Evolutionary conservation across 2,113 vertebrate species (phyloP).

Genomic region (Sarotherodon lohbergeri): DNA sequence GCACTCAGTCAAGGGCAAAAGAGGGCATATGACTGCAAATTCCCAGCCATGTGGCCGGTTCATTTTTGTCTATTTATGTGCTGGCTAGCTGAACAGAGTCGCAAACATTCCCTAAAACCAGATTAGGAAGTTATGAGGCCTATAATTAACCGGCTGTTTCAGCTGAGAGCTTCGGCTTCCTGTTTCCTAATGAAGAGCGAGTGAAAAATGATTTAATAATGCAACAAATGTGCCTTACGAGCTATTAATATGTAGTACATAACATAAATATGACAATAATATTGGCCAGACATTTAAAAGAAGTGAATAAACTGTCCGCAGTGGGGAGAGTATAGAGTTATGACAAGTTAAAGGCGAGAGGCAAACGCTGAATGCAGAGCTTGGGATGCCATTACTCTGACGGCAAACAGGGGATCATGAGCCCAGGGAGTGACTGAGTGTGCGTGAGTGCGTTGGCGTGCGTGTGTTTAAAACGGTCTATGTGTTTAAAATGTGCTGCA

Average conservation of each 20-base stretch:
- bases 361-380: not conserved
- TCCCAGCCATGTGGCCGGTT: conserved; percentile 46
- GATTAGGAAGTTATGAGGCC: conserved; percentile 55
- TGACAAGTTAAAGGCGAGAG: conserved; percentile 18
- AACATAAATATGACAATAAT: conserved; percentile 47
- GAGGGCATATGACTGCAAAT: conserved; percentile 59
- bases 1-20: conserved; percentile 33
- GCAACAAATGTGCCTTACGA: conserved; percentile 49
- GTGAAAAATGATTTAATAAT: conserved; percentile 44
- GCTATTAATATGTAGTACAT: conserved; percentile 38
- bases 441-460: not conserved
- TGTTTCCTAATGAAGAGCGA: conserved; percentile 41
- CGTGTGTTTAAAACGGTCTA: conserved; percentile 46
- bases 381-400: conserved; percentile 45
- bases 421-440: conserved; percentile 25
- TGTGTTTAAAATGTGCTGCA: conserved; percentile 71
- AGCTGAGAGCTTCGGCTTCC: conserved; percentile 20
- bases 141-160: conserved; percentile 37
- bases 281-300: conserved; percentile 37
- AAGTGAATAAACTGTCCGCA: conserved; percentile 18
- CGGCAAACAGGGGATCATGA: conserved; percentile 29
- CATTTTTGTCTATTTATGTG: conserved; percentile 60
- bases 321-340: conserved; percentile 19
- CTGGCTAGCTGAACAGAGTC: conserved; percentile 1
- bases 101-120: conserved; percentile 45